Conservation (phyloP, 2,113 vertebrate species). For the Nanorana parkeri region DNA sequence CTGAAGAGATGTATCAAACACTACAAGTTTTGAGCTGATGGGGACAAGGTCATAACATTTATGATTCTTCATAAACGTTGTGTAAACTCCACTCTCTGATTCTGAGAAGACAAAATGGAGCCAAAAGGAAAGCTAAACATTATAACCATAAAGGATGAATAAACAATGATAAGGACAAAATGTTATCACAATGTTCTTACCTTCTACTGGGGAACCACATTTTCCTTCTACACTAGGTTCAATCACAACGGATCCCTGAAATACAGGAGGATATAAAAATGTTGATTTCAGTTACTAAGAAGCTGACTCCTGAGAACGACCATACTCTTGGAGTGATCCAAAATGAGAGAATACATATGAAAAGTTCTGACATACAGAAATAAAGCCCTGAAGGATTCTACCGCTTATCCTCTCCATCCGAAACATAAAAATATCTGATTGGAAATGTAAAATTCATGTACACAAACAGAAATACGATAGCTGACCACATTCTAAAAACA, state of each 20-base stretch:
- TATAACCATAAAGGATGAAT: not conserved
- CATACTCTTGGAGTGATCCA: too few relatives aligned
- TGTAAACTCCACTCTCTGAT: conserved; percentile 81
- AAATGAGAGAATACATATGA: too few relatives aligned
- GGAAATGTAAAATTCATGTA: too few relatives aligned
- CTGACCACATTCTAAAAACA: too few relatives aligned
- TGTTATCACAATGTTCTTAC: not conserved
- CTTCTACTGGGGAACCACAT: conserved; percentile 21
- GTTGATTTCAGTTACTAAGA: too few relatives aligned
- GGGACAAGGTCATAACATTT: conserved; percentile 96
- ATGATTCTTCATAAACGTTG: conserved; percentile 94
- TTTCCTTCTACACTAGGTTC: conserved; percentile 28
- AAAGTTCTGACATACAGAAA: too few relatives aligned
- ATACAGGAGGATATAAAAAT: conserved; percentile 49
- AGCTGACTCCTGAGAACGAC: too few relatives aligned
- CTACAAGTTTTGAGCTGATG: conserved; percentile 97
- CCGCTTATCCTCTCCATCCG: too few relatives aligned
- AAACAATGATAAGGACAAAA: not conserved
- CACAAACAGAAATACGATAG: too few relatives aligned
- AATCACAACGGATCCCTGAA: conserved; percentile 69
- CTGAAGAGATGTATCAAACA: conserved; percentile 96
- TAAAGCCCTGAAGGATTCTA: too few relatives aligned
- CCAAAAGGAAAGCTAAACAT: not conserved
- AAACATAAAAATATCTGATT: too few relatives aligned
- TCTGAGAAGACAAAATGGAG: conserved; percentile 62